Evolutionary conservation across 2,888 invertebrate genomes (phyloP).

Genomic region (Chrysomela aeneicollis): DNA sequence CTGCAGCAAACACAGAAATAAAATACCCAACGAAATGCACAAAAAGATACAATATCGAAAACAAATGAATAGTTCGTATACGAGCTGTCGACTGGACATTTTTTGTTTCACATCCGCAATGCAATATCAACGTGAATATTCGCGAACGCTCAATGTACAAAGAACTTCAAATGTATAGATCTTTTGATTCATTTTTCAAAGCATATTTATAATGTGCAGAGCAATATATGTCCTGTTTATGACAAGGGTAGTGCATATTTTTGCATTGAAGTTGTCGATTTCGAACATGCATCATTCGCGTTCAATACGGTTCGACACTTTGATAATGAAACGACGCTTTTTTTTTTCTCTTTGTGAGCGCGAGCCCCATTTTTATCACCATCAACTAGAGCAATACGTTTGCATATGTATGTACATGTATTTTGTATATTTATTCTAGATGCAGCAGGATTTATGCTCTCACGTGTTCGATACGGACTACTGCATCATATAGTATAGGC

Average conservation of each 20-base stretch:
- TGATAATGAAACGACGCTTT: conserved; percentile 59
- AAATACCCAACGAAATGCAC: neutral
- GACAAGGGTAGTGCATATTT: conserved; percentile 62
- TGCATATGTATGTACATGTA: conserved; percentile 54
- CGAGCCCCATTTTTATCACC: conserved; percentile 57
- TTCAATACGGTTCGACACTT: conserved; percentile 62
- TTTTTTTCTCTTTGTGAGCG: conserved; percentile 48
- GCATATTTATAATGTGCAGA: conserved; percentile 61
- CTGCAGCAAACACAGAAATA: neutral
- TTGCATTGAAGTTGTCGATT: conserved; percentile 61
- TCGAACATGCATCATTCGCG: conserved; percentile 61
- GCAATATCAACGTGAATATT: conserved; percentile 28
- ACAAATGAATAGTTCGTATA: conserved; percentile 18
- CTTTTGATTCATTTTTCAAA: conserved; percentile 62
- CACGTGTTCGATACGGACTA: conserved; percentile 38
- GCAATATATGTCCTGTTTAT: conserved; percentile 61
- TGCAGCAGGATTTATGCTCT: conserved; percentile 48
- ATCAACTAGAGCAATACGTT: conserved; percentile 53
- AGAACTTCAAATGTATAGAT: conserved; percentile 38
- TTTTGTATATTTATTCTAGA: conserved; percentile 49
- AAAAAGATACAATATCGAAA: conserved; percentile 4
- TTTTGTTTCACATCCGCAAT: conserved; percentile 28
- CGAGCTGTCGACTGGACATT: conserved; percentile 25
- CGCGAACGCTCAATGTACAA: conserved; percentile 29
- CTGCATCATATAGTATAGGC: conserved; percentile 43